These are phyloP conservation scores for Buathra laborator DNA, from an alignment of 2,888 invertebrate genomes.

Conservation along the genomic window DNA sequence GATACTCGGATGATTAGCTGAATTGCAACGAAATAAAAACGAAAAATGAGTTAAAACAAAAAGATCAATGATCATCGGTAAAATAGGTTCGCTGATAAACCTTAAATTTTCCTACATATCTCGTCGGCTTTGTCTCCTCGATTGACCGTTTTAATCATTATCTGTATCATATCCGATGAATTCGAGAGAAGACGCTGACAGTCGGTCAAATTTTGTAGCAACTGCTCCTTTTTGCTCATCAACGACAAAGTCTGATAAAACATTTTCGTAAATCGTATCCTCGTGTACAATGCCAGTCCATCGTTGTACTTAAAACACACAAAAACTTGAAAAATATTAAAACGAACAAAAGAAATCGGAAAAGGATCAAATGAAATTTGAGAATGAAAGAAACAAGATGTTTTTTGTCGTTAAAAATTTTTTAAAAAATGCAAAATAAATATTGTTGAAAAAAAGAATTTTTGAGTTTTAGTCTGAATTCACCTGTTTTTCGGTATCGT, in stretches of 20 bases:
- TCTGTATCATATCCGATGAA: conserved; percentile 93
- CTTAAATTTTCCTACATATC: conserved; percentile 85
- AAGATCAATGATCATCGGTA: conserved; percentile 20
- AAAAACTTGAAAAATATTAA: background rate
- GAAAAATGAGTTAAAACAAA: conserved; percentile 15
- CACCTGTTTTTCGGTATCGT: conserved; percentile 85
- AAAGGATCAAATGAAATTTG: background rate
- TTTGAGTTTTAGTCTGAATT: conserved; percentile 42
- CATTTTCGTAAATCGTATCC: conserved; percentile 95
- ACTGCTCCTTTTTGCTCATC: conserved; percentile 89
- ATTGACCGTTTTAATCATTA: conserved; percentile 91
- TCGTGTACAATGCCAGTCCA: conserved; percentile 90
- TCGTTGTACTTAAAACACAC: conserved; percentile 86
- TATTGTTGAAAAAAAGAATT: conserved; percentile 22
- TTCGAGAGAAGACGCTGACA: conserved; percentile 93
- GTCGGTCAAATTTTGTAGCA: conserved; percentile 90
- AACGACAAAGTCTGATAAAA: conserved; percentile 93
- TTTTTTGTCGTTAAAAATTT: background rate
- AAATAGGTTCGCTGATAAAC: conserved; percentile 37
- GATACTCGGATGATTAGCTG: conserved; percentile 91
- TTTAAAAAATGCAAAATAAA: conserved; percentile 30
- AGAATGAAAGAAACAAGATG: background rate
- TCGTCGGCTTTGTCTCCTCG: conserved; percentile 91
- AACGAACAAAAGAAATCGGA: background rate
- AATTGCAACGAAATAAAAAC: conserved; percentile 9